These are phyloP conservation scores for Cydia pomonella DNA, from an alignment of 1,140 invertebrate species.

Conservation along the genomic window DNA sequence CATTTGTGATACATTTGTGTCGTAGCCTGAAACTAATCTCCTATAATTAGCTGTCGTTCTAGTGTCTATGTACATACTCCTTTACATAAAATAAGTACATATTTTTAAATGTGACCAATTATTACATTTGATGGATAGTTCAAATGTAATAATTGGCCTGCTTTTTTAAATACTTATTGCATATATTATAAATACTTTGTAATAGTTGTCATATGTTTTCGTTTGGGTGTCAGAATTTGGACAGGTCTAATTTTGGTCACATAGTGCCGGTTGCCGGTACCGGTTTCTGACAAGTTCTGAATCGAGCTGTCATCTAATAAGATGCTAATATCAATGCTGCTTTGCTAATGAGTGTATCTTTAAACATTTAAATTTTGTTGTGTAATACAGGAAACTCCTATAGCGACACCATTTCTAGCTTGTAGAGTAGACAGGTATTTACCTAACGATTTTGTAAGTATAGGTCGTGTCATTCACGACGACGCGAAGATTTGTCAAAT, in stretches of 20 bases:
- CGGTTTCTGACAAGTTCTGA: slow-evolving; percentile 7
- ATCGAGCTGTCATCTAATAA: slow-evolving; percentile 9
- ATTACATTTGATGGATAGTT: no score
- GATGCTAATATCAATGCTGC: background rate
- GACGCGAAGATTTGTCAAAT: no score
- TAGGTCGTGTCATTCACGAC: no score
- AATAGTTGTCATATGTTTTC: background rate
- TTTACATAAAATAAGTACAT: no score
- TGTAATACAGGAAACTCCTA: background rate
- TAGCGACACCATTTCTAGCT: background rate
- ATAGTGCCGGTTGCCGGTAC: background rate
- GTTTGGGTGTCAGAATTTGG: background rate
- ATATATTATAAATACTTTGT: background rate
- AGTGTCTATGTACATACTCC: no score
- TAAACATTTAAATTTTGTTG: background rate
- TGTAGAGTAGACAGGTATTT: background rate
- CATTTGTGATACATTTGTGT: background rate
- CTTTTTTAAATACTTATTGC: no score
- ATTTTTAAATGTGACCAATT: no score
- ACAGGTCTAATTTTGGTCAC: background rate
- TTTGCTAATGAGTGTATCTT: background rate
- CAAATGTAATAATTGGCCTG: no score
- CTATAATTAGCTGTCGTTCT: no score
- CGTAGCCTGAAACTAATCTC: no score
- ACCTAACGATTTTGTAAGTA: no score